Evolutionary conservation across 2,797 vertebrate species (phyloP).

Genomic region (Phaenicophaeus curvirostris): DNA sequence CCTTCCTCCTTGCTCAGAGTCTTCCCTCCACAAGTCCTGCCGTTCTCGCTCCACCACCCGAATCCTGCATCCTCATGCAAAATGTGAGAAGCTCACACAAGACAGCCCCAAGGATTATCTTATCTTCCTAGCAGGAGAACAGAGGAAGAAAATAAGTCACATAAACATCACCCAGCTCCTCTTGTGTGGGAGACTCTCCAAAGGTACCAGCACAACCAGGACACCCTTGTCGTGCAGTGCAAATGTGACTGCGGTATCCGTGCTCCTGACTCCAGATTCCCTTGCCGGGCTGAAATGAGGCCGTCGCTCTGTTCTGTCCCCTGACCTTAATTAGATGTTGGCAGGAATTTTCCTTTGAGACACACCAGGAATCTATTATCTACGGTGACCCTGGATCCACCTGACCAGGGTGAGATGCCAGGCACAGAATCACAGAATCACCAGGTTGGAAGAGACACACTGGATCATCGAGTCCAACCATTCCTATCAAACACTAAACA

Average conservation of each 20-base stretch:
- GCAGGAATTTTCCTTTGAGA: not conserved
- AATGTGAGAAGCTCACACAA: fast-evolving
- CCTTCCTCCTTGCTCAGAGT: not conserved
- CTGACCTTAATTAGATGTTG: not conserved
- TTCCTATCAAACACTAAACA: too few relatives aligned
- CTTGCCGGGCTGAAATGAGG: not conserved
- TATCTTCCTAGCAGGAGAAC: not conserved
- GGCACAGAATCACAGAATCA: too few relatives aligned
- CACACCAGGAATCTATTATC: not conserved
- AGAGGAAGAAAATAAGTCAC: not conserved
- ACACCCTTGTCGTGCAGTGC: fast-evolving
- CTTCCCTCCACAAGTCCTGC: fast-evolving
- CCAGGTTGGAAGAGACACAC: too few relatives aligned
- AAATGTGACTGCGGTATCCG: not conserved
- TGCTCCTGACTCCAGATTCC: not conserved
- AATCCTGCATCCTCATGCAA: not conserved
- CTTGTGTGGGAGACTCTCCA: not conserved
- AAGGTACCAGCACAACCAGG: not conserved
- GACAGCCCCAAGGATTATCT: not conserved
- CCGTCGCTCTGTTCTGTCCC: not conserved
- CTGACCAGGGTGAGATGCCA: not conserved
- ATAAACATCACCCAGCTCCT: not conserved
- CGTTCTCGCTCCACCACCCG: not conserved
- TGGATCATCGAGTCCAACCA: too few relatives aligned
- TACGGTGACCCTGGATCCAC: not conserved